Base-by-base conservation (phyloP, 2,113 vertebrate genomes). In the Antennarius striatus region DNA sequence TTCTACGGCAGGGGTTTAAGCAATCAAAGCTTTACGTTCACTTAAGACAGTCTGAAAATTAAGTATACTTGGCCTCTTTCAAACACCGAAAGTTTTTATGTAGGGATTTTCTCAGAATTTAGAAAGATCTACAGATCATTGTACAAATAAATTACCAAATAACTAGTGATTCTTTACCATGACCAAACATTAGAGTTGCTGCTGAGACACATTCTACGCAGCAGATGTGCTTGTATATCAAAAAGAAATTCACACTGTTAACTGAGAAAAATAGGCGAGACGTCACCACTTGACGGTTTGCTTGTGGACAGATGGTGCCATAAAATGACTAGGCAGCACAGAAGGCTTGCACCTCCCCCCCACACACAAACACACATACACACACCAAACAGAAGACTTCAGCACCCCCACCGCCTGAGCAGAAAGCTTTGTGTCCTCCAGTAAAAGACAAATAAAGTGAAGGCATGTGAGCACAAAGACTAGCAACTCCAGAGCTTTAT, bases 281-380 rank as follows among this genome's bases (percentile, higher is more conserved):
- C 67, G 71, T 85, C 77, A 75, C 77, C 79, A 82, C 83, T 89
- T 75, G 85, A 89, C 58, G 51, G 84, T 84, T 91, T 84, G 76
- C 85, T 77, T 63, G 64, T 69, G 73, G 88, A 87, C 90, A 91
- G 87, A 90, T 91, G 90, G 90, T 75, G 68, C 82, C 80, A 81
- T 88, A 86, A 90, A 91, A 87, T 89, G 80, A 88, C 87, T 71
- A 79, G 81, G 75, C 83, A 63, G 77, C 76, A 86, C 88, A 88
- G 82, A 89, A 78, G 85, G 84, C 78, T 79, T 2, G 17, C 39
- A 62, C 7, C 14, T 63, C 16, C 3, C 39, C 30, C 8, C 30
- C 14, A 43, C n/a, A 22, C 10, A 12, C 46, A 54, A 17, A 13
- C 22, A 11, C 51, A 54, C 30, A n/a, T 47, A 22, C 45, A 6